Conservation (phyloP, 2,888 invertebrate species). For the Cyclophora albipunctata region DNA sequence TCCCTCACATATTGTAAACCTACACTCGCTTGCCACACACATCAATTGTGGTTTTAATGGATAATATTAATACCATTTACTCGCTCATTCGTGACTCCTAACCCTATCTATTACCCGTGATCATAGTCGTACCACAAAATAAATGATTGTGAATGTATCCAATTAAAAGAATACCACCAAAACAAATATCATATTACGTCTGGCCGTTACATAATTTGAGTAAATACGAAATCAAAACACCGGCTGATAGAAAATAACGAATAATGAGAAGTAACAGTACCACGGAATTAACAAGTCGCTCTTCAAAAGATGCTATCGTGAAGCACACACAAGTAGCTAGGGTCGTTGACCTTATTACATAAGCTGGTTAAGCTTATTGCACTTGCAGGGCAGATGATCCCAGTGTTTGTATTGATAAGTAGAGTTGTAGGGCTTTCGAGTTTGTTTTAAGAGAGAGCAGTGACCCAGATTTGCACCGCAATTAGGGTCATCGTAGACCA, state of each 20-base stretch:
- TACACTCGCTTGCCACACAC: conserved; percentile 46
- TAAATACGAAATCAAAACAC: conserved; percentile 18
- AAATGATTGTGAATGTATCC: neutral
- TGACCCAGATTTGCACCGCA: conserved; percentile 54
- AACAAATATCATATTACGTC: conserved; percentile 7
- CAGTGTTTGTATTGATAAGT: conserved; percentile 46
- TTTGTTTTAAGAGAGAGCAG: conserved; percentile 74
- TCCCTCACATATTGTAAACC: conserved; percentile 50
- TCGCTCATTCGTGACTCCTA: conserved; percentile 24
- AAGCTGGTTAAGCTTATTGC: conserved; percentile 42
- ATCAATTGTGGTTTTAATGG: conserved; percentile 51
- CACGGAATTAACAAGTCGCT: conserved; percentile 25
- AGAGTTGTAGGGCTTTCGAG: conserved; percentile 67
- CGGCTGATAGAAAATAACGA: conserved; percentile 42
- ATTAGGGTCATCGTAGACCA: conserved; percentile 67
- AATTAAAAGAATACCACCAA: no score
- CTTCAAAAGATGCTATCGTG: conserved; percentile 42
- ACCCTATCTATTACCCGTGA: conserved; percentile 6
- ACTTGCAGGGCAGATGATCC: conserved; percentile 54
- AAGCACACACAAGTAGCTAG: conserved; percentile 40
- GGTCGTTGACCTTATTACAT: conserved; percentile 64
- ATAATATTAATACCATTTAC: conserved; percentile 26
- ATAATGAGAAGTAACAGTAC: conserved; percentile 30
- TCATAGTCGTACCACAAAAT: no score
- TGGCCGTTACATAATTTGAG: conserved; percentile 16